A percentile compares a stretch with the other conserved stretches of the same genome.
Evolutionary conservation across 2,113 vertebrate genomes (phyloP).

Genomic region (Geococcyx californianus): DNA sequence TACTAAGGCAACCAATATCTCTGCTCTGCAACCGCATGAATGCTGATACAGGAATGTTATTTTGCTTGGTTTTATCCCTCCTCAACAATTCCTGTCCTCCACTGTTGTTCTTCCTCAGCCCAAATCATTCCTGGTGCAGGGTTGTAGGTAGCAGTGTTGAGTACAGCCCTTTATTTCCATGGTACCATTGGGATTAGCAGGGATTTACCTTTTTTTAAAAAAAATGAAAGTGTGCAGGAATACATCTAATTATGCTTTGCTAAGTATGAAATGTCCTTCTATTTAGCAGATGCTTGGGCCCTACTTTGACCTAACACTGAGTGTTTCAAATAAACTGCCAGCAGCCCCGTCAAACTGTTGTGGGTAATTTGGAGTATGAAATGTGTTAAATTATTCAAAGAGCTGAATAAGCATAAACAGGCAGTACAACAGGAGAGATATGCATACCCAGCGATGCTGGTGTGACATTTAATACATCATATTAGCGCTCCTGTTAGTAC

Average conservation of each 20-base stretch:
- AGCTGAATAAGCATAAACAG: slow-evolving; percentile 95
- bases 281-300: slow-evolving; percentile 80
- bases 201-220: slow-evolving; percentile 29
- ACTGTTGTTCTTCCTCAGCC: background rate
- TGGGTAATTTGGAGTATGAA: slow-evolving; percentile 91
- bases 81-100: background rate
- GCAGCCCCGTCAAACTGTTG: slow-evolving; percentile 86
- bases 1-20: background rate
- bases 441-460: slow-evolving; percentile 81
- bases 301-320: slow-evolving; percentile 82
- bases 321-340: slow-evolving; percentile 82
- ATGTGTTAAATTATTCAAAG: slow-evolving; percentile 91
- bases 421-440: slow-evolving; percentile 76
- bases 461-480: slow-evolving; percentile 92
- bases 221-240: slow-evolving; percentile 46
- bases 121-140: background rate
- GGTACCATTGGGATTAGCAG: background rate
- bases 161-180: background rate
- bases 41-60: background rate
- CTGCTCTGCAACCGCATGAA: background rate
- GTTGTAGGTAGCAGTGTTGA: background rate
- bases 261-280: slow-evolving; percentile 78
- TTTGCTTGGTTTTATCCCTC: background rate
- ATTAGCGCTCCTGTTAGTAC: slow-evolving; percentile 84
- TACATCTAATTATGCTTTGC: slow-evolving; percentile 76